Base-by-base conservation (phyloP, 2,797 vertebrate species). In the Pangasius djambal region DNA sequence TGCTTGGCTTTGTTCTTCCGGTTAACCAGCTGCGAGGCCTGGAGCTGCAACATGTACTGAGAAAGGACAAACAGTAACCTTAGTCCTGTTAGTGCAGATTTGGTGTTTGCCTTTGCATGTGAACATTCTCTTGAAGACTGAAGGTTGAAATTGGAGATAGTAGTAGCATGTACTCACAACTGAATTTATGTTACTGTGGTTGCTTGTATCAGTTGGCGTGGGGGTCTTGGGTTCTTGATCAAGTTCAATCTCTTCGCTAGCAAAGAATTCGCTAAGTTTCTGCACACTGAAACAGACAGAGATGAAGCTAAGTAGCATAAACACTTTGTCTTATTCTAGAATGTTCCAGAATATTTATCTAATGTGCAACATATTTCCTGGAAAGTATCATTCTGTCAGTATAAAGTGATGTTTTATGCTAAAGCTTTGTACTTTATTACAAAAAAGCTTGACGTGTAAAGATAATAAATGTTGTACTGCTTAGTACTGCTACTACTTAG, bases 1-100 rank as follows among this genome's bases (percentile, higher is more conserved):
- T 99, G 98, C 92, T 97, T 96, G 89, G 95, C 92, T 77, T 97
- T 97, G 72, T 94, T 97, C 94, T 99, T 99, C 90, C 98, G 96
- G 94, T 99, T 99, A 92, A 99, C 98, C 88, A 99, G 97, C 94
- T 98, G 99, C 92, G 99, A 94, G 86, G 98, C 98, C 98, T 99
- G 93, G 4, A 92, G 90, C 83, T 92, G 92, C 57, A 86, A 70
- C 34, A 89, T 74, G 92, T 90, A 91, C 92, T 89, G 69, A 78
- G 13, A 31, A 55, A 78, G 28, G 92, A 86, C 91, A 55, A 81
- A 44, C 63, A 31, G 31, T 18, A 57, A 1, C 3, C 4, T 37
- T 52, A 72, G 8, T 65, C 78, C 3, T 4, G 70, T 74, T 59
- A 37, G 34, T 22, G 12, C 22, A 28, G 57, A 83, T 28, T 5